These are phyloP conservation scores for Papilio protenor DNA, from an alignment of 2,888 invertebrate species.

Conservation along the genomic window DNA sequence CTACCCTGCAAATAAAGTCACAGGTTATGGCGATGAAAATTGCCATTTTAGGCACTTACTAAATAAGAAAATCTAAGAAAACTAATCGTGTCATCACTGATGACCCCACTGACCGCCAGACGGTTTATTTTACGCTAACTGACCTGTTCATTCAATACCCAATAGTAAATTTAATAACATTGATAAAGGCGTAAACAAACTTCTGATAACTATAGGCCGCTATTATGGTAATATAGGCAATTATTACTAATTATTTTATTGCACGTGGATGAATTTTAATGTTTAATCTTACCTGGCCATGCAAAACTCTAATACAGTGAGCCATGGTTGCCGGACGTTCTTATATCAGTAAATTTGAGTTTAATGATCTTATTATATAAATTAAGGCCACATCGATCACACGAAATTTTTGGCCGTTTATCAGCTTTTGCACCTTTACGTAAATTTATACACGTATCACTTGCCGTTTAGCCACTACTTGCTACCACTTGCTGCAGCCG, in stretches of 20 bases:
- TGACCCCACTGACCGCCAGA: constrained; percentile 60
- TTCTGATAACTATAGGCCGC: constrained; percentile 44
- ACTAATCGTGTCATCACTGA: constrained; percentile 49
- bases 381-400: constrained; percentile 75
- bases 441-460: constrained; percentile 48
- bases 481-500: constrained; percentile 52
- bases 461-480: constrained; percentile 53
- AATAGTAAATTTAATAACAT: constrained; percentile 56
- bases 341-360: constrained; percentile 60
- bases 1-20: constrained; percentile 74
- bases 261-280: constrained; percentile 58
- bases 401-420: constrained; percentile 55
- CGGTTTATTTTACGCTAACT: constrained; percentile 61
- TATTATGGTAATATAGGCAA: constrained; percentile 30
- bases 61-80: constrained; percentile 45
- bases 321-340: constrained; percentile 86
- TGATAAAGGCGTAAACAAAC: constrained; percentile 71
- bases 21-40: constrained; percentile 27
- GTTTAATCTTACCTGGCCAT: constrained; percentile 87
- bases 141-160: constrained; percentile 67
- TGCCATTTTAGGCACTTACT: constrained; percentile 25
- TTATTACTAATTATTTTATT: constrained; percentile 44
- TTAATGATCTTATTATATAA: constrained; percentile 58
- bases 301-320: constrained; percentile 91
- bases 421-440: constrained; percentile 52